Evolutionary conservation across 2,797 vertebrate genomes (phyloP), one percentile per base, ranked within the genome.

Genomic region (Aldrovandia affinis): DNA sequence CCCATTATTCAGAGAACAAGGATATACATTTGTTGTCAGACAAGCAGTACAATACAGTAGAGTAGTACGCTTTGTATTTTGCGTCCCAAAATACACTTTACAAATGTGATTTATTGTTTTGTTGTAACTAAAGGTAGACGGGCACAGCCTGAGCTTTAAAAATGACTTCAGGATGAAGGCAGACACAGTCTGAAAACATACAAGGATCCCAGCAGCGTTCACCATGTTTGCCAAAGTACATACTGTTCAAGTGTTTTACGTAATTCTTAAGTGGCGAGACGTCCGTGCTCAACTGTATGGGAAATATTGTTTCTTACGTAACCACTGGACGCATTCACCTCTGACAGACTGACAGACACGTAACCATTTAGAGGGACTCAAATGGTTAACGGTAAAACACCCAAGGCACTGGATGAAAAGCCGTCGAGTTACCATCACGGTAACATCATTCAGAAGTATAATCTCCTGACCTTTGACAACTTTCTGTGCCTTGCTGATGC

Each of bases 351-450:
- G 89, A 89, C 88, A 91, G 83, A 90, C 90, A 91, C 83, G 90
- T 94, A 93, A 94, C 93, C 90, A 92, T 33, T 39, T 39, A 52
- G 50, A 55, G 82, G n/a, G 83, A 84, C 86, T 84, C 88, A 83
- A 86, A 91, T 79, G 0, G 0, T 73, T 73, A 39, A 42, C 36
- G 39, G 14, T 44, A 77, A n/a, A n/a, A n/a, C n/a, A n/a, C n/a
- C n/a, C n/a, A n/a, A n/a, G n/a, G n/a, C n/a, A n/a, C n/a, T n/a
- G n/a, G n/a, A n/a, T n/a, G n/a, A n/a, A n/a, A n/a, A n/a, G n/a
- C n/a, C n/a, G n/a, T n/a, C n/a, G n/a, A n/a, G n/a, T n/a, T n/a
- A n/a, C n/a, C n/a, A n/a, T n/a, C n/a, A n/a, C n/a, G n/a, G n/a
- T n/a, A n/a, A n/a, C n/a, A n/a, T n/a, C n/a, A n/a, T n/a, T n/a